Conservation (phyloP, 35 echinoderm and acorn worm genomes). For the Stichopus chloronotus region DNA sequence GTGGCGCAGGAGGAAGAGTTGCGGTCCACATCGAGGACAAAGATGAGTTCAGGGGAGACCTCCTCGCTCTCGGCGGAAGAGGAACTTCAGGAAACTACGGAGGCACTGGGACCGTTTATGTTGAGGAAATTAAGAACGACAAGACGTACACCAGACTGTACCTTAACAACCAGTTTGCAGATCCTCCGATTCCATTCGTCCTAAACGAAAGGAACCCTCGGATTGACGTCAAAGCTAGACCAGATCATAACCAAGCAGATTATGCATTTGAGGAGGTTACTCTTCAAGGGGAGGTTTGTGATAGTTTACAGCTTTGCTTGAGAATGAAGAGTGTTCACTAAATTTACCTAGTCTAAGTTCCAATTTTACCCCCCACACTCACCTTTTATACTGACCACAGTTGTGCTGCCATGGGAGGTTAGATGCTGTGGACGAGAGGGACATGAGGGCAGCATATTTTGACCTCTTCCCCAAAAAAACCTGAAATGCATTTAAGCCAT, state of each 20-base stretch:
- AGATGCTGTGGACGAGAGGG: background rate
- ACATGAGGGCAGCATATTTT: background rate
- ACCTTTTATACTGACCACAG: background rate
- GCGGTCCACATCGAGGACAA: conserved; percentile 75
- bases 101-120: conserved; percentile 85
- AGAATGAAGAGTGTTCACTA: too few relatives aligned
- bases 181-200: conserved; percentile 65
- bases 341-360: too few relatives aligned
- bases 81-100: conserved; percentile 69
- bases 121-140: conserved; percentile 77
- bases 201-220: conserved; percentile 76
- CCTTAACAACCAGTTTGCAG: conserved; percentile 74
- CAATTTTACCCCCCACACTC: background rate
- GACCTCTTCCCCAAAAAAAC: background rate
- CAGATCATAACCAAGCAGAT: conserved; percentile 75
- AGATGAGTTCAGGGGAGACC: conserved; percentile 81
- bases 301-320: background rate
- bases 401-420: background rate
- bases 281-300: conserved; percentile 69
- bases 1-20: conserved; percentile 87
- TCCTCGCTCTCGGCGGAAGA: conserved; percentile 60
- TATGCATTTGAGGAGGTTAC: conserved; percentile 87
- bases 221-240: conserved; percentile 40
- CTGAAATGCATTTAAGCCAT: background rate
- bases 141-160: conserved; percentile 75